phyloP scores from a whole-genome alignment of 2,888 invertebrate species.

The Meloe dianella region DNA sequence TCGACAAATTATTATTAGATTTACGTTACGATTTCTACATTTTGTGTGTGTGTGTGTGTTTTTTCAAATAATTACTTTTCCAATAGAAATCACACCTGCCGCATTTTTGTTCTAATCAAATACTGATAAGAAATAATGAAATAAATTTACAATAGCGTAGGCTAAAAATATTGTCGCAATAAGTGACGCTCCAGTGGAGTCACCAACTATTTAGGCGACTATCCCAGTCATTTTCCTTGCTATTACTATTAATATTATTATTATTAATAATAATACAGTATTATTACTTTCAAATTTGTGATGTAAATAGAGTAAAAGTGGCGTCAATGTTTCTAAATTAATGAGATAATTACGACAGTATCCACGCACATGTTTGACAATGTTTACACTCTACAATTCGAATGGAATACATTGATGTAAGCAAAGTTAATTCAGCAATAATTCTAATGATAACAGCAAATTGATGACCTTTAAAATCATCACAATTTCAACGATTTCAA shows the following conservation, averaged over 20 bases:
- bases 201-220: neutral
- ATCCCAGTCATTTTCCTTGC: neutral
- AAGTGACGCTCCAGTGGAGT: neutral
- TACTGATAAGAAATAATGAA: neutral
- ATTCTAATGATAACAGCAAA: no score
- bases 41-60: no score
- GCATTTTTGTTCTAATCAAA: neutral
- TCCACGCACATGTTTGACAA: no score
- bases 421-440: no score
- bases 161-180: neutral
- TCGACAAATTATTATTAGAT: no score
- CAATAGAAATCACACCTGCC: slow-evolving; percentile 4
- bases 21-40: no score
- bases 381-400: no score
- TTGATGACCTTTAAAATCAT: no score
- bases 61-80: neutral
- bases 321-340: no score
- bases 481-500: no score
- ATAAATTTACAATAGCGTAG: neutral
- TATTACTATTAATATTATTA: neutral
- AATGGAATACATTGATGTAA: no score
- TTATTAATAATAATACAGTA: neutral
- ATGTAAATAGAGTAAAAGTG: neutral
- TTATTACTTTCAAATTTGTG: neutral
- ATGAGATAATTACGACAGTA: no score